These are phyloP conservation scores for Zaprionus tsacasi DNA, from an alignment of 1,140 invertebrate species.

Conservation along the genomic window DNA sequence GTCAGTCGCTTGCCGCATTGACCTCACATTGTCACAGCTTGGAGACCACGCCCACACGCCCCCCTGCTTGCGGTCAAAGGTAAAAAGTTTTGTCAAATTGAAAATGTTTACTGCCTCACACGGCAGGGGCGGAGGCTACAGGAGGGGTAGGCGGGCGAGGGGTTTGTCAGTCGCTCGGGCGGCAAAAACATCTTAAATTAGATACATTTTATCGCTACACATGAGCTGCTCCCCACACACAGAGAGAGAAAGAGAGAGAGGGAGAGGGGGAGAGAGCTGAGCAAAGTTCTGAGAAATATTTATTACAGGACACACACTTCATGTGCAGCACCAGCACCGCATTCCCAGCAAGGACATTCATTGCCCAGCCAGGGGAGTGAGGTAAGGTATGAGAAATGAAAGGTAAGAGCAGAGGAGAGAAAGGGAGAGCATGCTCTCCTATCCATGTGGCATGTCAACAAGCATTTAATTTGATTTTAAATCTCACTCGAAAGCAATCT, in stretches of 20 bases:
- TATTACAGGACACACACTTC: conserved; percentile 71
- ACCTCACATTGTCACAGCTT: conserved; percentile 71
- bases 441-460: conserved; percentile 65
- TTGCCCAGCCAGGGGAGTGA: neutral
- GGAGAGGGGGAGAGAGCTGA: conserved; percentile 19
- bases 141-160: neutral
- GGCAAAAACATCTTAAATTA: conserved; percentile 80
- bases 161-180: conserved; percentile 54
- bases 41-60: conserved; percentile 23
- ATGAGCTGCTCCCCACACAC: conserved; percentile 47
- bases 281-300: conserved; percentile 77
- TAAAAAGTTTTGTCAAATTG: conserved; percentile 83
- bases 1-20: conserved; percentile 74
- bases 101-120: conserved; percentile 79
- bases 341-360: conserved; percentile 33
- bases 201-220: conserved; percentile 81
- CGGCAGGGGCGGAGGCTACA: neutral
- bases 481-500: conserved; percentile 34
- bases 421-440: neutral
- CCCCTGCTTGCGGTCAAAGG: conserved; percentile 67
- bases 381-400: too few relatives aligned
- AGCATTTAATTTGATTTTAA: conserved; percentile 79
- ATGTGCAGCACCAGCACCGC: conserved; percentile 38
- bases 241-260: neutral
- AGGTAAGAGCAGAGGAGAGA: neutral